Base-by-base conservation (phyloP, 2,888 invertebrate species). In the Standfussiana lucernea region DNA sequence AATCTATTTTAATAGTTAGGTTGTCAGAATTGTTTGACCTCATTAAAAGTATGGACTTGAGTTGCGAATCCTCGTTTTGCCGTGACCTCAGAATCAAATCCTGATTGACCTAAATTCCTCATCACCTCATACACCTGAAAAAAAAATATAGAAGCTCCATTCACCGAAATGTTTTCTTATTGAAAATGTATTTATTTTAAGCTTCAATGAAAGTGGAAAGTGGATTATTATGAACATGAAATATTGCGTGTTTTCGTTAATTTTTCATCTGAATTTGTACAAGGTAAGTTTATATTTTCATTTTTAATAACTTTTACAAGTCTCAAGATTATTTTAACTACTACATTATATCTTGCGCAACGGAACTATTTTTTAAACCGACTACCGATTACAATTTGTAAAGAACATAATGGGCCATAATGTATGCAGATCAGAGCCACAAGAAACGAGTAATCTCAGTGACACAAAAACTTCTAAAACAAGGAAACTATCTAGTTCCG, bases 401-500 rank as follows among this genome's bases (percentile, higher is more conserved):
- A 50, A 21, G 21, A 53, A 64, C 62, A 13, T 75, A 67, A 64
- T 61, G 11, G 35, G 0, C 35, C 21, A 28, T 74, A 68, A 72
- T 40, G 59, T 65, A 82, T 85, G 61, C 86, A 74, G 61, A 82
- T 77, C 82, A 82, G 24, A 77, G 1, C 7, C 53, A 59, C 75
- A 82, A 86, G 71, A 73, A 75, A 59, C 66, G 0, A 77, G 67
- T 70, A 71, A 80, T 80, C 72, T 74, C 56, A 24, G 59, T 67
- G 64, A 74, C 77, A 80, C 65, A 72, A 81, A 84, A 81, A 75
- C 72, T 53, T n/a, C n/a, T 62, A 40, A 71, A 73, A 74, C 64
- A 79, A 85, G 79, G 68, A 84, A 88, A 79, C 74, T 75, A 47
- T 50, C 71, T 73, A 82, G 71, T 77, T 77, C 77, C 71, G 76